A percentile compares a stretch with the other conserved stretches of the same genome.
Conservation (phyloP, 1,140 invertebrate species). For the Centruroides vittatus region DNA sequence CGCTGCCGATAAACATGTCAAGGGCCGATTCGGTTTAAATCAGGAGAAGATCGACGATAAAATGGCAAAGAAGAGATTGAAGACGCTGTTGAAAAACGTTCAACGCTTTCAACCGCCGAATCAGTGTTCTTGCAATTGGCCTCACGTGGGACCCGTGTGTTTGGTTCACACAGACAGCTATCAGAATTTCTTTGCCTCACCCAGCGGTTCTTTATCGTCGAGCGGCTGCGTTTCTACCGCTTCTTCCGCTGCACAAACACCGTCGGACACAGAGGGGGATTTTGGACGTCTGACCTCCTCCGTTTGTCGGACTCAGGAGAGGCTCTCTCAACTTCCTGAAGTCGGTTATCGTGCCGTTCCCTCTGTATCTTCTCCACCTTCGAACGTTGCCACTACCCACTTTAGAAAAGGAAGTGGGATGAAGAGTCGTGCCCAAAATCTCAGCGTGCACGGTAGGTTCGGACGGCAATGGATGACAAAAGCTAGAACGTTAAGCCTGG, state of each 20-base stretch:
- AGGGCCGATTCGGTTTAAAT: conserved; percentile 9
- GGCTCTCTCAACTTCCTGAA: neutral
- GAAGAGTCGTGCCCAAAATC: neutral
- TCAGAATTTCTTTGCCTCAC: neutral
- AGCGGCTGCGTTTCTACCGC: neutral
- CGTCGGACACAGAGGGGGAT: neutral
- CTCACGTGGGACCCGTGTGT: neutral
- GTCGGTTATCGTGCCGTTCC: neutral
- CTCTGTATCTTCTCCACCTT: neutral
- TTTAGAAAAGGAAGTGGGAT: neutral
- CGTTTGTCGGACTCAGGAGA: neutral
- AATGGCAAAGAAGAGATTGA: conserved; percentile 7
- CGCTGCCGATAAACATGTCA: conserved; percentile 9
- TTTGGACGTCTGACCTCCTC: neutral
- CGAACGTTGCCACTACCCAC: neutral
- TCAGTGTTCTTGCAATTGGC: neutral
- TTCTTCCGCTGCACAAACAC: neutral
- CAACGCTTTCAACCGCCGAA: conserved; percentile 5
- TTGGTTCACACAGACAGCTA: neutral
- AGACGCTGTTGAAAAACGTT: conserved; percentile 3
- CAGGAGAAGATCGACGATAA: conserved; percentile 9
- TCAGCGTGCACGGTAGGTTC: neutral
- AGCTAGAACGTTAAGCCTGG: conserved; percentile 12
- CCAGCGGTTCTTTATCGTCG: neutral
- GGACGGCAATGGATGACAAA: neutral